These are phyloP conservation scores for Pagrus major DNA, from an alignment of 2,113 vertebrate species.

Conservation along the genomic window DNA sequence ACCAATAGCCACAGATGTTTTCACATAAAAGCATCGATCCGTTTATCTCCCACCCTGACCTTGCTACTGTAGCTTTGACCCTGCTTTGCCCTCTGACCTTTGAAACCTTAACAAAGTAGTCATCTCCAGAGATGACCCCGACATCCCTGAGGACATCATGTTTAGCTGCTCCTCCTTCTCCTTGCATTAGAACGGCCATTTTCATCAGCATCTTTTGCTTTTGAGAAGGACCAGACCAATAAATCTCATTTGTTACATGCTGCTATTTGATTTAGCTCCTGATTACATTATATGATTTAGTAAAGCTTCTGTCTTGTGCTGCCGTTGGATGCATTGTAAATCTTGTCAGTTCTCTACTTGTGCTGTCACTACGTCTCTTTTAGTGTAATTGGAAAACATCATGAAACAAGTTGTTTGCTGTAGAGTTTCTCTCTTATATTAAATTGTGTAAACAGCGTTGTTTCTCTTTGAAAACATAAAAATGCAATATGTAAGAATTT, in stretches of 20 bases:
- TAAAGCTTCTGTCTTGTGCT: conserved; percentile 75
- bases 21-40: conserved; percentile 75
- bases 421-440: conserved; percentile 45
- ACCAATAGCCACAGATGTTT: conserved; percentile 63
- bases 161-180: conserved; percentile 43
- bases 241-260: conserved; percentile 79
- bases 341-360: conserved; percentile 60
- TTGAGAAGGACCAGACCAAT: conserved; percentile 72
- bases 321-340: conserved; percentile 70
- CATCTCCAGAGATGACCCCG: conserved; percentile 51
- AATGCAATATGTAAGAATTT: too few relatives aligned
- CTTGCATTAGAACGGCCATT: conserved; percentile 63
- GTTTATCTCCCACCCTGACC: conserved; percentile 75
- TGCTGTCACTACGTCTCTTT: conserved; percentile 72
- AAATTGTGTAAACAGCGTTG: neutral
- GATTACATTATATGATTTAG: conserved; percentile 79
- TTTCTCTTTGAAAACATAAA: too few relatives aligned
- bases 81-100: conserved; percentile 65
- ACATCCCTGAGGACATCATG: conserved; percentile 49
- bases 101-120: conserved; percentile 66
- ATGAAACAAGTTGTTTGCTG: conserved; percentile 37
- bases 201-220: conserved; percentile 76
- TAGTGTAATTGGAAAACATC: conserved; percentile 67
- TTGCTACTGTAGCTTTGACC: conserved; percentile 75
- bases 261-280: conserved; percentile 81